Evolutionary conservation across 2,113 vertebrate genomes (phyloP), one percentile per base, ranked within the genome.

Genomic region (Recurvirostra avosetta): DNA sequence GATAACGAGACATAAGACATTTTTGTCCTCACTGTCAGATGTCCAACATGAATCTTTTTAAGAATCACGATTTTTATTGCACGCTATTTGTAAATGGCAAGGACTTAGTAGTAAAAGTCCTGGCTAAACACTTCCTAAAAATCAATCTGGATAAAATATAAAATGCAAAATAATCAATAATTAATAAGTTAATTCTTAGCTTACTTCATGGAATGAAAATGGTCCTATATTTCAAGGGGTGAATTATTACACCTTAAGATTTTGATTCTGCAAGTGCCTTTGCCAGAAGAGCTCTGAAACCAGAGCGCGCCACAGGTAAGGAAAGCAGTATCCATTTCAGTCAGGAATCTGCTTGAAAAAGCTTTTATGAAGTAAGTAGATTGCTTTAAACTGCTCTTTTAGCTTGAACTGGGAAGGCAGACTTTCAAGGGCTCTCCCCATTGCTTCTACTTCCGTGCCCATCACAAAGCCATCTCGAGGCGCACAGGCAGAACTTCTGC

Each of bases 21-120:
- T 94, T 95, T 87, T 62, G 72, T 85, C 84, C 87, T 94, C 32
- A 41, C 22, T 94, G 62, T 91, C 76, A 90, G 72, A 47, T 45
- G 43, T 38, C 86, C 79, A 80, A 93, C 47, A 67, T 40, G n/a
- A 80, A 80, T 83, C 55, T 80, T 85, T 78, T 49, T 65, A 85
- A 75, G 58, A 80, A 91, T 75, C 15, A 29, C 2, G 2, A 73
- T 62, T 92, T 92, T 91, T 81, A 92, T 38, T 17, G 27, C 38
- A 87, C 14, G 9, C 0, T 2, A 55, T 41, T 91, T 88, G 45
- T 78, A 94, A 89, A 87, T 36, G 26, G 49, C 47, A 63, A 12
- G 25, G 29, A 65, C 36, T 59, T 52, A 55, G 26, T 40, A 86
- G 65, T 47, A 75, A n/a, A 91, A 90, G 75, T 43, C 53, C 49